phyloP scores from a whole-genome alignment of 2,113 vertebrate species.

The Otus sunia region DNA sequence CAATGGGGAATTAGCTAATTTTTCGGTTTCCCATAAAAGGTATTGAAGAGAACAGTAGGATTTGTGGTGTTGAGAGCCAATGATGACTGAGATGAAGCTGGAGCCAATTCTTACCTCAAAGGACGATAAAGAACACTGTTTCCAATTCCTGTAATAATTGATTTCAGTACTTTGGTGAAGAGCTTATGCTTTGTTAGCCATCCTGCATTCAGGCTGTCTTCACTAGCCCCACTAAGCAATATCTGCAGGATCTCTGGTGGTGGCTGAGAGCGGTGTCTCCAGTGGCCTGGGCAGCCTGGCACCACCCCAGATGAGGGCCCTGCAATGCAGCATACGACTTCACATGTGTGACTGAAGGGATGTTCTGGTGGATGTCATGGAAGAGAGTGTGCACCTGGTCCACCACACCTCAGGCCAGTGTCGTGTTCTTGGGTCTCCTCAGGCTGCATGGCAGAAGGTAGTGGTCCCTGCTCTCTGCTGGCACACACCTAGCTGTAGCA shows the following conservation, averaged over 20 bases:
- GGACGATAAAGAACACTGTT: neutral
- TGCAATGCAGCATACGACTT: neutral
- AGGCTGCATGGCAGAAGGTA: neutral
- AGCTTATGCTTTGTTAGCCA: neutral
- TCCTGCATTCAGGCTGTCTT: neutral
- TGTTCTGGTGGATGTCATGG: neutral
- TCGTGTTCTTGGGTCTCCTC: neutral
- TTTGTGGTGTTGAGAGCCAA: neutral
- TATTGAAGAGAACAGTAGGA: neutral
- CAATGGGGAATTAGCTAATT: neutral
- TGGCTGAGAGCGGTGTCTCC: neutral
- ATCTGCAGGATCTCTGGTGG: neutral
- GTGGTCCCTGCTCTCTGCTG: neutral
- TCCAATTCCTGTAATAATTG: neutral
- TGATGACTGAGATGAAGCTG: neutral
- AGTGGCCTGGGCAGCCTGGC: neutral
- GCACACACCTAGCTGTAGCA: too few species aligned
- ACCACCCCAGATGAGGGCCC: neutral
- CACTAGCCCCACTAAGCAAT: neutral
- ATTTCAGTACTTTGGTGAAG: neutral
- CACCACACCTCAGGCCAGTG: fast-evolving
- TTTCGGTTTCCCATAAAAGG: neutral
- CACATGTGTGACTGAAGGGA: neutral
- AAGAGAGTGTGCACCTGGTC: neutral
- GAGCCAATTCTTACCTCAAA: neutral